phyloP scores from a whole-genome alignment of 2,797 vertebrate species.

The Carduelis carduelis region DNA sequence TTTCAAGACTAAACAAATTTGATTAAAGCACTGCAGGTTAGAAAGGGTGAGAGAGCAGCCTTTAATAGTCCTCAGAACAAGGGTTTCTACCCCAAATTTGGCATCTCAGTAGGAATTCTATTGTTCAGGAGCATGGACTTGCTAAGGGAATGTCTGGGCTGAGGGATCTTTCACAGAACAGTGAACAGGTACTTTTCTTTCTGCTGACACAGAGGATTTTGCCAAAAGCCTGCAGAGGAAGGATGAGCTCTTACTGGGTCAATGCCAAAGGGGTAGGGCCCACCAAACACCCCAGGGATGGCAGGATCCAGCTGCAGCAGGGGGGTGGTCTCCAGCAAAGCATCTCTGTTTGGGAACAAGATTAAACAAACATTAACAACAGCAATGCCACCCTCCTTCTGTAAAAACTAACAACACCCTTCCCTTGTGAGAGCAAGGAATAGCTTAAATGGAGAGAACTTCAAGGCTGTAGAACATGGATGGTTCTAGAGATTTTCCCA shows the following conservation, averaged over 20 bases:
- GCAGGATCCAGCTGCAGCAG: conserved; percentile 89
- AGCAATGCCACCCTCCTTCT: neutral
- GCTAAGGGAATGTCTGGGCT: neutral
- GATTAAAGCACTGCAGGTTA: neutral
- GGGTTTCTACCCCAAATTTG: neutral
- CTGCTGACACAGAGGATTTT: neutral
- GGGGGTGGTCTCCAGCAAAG: conserved; percentile 71
- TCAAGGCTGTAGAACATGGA: neutral
- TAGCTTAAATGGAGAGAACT: neutral
- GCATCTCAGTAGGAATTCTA: neutral
- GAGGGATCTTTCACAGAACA: neutral
- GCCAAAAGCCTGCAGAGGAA: neutral
- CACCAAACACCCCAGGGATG: conserved; percentile 85
- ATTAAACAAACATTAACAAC: neutral
- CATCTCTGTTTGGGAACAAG: conserved; percentile 67
- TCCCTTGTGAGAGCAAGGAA: neutral
- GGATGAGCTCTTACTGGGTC: conserved; percentile 84
- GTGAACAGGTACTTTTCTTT: neutral
- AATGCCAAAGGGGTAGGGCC: conserved; percentile 95
- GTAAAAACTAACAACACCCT: neutral
- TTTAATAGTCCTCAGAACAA: neutral
- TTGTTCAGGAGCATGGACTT: fast-evolving
- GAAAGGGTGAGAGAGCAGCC: neutral
- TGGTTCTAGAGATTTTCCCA: neutral
- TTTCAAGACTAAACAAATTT: neutral